A percentile compares a stretch with the other conserved stretches of the same genome.
These are phyloP conservation scores for Protophormia terraenovae DNA, from an alignment of 2,888 invertebrate genomes.

Conservation along the genomic window DNA sequence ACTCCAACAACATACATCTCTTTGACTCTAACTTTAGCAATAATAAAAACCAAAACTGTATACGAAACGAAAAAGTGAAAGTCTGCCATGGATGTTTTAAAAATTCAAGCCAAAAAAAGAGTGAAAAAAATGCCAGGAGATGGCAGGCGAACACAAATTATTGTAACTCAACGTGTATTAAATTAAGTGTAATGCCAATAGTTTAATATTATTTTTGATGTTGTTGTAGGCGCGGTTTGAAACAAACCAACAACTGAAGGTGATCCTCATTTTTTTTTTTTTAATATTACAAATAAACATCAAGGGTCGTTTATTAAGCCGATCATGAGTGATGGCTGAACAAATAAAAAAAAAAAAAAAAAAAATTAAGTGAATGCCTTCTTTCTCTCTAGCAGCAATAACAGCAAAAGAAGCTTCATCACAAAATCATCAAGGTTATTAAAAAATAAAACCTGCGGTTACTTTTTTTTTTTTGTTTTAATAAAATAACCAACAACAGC, in stretches of 20 bases:
- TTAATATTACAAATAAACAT: conserved; percentile 19
- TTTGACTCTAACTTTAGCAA: background rate
- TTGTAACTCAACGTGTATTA: background rate
- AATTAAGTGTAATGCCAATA: conserved; percentile 32
- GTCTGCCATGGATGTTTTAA: conserved; percentile 2
- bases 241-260: conserved; percentile 38
- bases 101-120: background rate
- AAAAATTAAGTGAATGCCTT: conserved; percentile 45
- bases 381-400: no score
- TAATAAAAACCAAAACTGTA: background rate
- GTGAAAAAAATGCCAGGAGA: conserved; percentile 5
- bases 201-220: background rate
- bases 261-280: conserved; percentile 44
- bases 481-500: conserved; percentile 9
- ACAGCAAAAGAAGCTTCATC: conserved; percentile 1
- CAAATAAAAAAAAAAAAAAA: conserved; percentile 22
- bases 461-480: background rate
- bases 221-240: conserved; percentile 64
- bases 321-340: conserved; percentile 44
- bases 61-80: conserved; percentile 57
- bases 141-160: conserved; percentile 6
- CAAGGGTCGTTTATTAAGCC: conserved; percentile 59
- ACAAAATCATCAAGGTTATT: conserved; percentile 59
- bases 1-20: background rate
- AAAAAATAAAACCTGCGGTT: conserved; percentile 53